phyloP scores from a whole-genome alignment of 2,888 invertebrate genomes.

The Physocephala rufipes region DNA sequence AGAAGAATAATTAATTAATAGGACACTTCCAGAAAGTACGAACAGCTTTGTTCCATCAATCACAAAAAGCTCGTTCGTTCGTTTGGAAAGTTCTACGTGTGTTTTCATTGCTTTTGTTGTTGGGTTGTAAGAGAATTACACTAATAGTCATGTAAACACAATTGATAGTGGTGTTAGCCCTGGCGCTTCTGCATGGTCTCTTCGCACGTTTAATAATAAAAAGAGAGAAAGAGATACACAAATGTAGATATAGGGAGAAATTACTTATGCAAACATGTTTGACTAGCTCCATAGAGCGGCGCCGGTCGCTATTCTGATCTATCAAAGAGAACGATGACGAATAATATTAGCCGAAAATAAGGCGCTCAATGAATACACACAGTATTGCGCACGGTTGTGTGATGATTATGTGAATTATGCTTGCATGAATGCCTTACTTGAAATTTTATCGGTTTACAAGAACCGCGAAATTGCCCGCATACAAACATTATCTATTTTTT shows the following conservation, averaged over 20 bases:
- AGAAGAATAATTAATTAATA: not conserved
- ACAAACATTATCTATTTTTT: too few relatives aligned
- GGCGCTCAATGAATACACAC: not conserved
- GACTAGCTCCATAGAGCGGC: not conserved
- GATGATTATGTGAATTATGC: not conserved
- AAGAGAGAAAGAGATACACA: too few relatives aligned
- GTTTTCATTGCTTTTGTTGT: not conserved
- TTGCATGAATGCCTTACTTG: too few relatives aligned
- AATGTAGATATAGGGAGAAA: too few relatives aligned
- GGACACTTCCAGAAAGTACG: not conserved
- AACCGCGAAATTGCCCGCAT: too few relatives aligned
- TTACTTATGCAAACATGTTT: not conserved
- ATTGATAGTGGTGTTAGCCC: not conserved
- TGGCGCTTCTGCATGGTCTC: not conserved
- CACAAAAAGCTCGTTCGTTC: too few relatives aligned
- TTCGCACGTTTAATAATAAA: too few relatives aligned
- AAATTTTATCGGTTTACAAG: too few relatives aligned
- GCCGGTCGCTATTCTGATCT: not conserved
- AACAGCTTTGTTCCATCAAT: not conserved
- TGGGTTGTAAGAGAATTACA: too few relatives aligned
- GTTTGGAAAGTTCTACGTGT: conserved; percentile 3
- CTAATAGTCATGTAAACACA: not conserved
- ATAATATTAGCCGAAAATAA: conserved; percentile 17
- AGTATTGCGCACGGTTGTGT: not conserved
- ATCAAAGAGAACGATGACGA: conserved; percentile 14